A percentile compares a stretch with the other conserved stretches of the same genome.
phyloP scores from a whole-genome alignment of 1,140 invertebrate genomes.

The Ceratina japonica region DNA sequence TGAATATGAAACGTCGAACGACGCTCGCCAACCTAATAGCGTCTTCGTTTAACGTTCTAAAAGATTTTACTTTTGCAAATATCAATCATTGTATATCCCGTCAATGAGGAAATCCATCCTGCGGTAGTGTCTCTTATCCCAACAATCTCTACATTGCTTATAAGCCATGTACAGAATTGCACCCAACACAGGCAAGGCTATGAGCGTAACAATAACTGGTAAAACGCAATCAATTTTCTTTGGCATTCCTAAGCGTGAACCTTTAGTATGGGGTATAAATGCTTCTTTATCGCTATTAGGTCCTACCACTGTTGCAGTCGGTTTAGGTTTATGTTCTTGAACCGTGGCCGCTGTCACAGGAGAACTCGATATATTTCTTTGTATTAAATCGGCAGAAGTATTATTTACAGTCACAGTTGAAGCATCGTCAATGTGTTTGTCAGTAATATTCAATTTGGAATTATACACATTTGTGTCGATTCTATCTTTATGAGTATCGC shows the following conservation, averaged over 20 bases:
- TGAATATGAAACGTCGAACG: background rate
- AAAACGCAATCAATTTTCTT: slow-evolving; percentile 82
- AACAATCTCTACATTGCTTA: slow-evolving; percentile 85
- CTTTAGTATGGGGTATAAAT: slow-evolving; percentile 62
- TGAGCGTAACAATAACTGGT: slow-evolving; percentile 83
- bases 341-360: slow-evolving; percentile 8
- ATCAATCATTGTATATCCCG: slow-evolving; percentile 88
- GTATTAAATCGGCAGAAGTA: background rate
- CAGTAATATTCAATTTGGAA: slow-evolving; percentile 15
- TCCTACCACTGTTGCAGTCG: slow-evolving; percentile 70
- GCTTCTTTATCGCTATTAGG: slow-evolving; percentile 68
- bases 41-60: background rate
- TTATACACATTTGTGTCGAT: background rate
- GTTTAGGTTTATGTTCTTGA: slow-evolving; percentile 73
- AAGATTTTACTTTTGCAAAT: background rate
- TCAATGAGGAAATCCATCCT: slow-evolving; percentile 90
- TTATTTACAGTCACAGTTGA: slow-evolving; percentile 6
- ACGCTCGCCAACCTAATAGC: background rate
- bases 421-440: background rate
- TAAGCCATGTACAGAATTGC: slow-evolving; percentile 82
- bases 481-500: background rate
- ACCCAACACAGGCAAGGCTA: slow-evolving; percentile 83
- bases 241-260: slow-evolving; percentile 61
- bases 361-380: slow-evolving; percentile 6
- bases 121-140: slow-evolving; percentile 87